Evolutionary conservation across 2,113 vertebrate genomes (phyloP).

Genomic region (Poeciliopsis prolifica): DNA sequence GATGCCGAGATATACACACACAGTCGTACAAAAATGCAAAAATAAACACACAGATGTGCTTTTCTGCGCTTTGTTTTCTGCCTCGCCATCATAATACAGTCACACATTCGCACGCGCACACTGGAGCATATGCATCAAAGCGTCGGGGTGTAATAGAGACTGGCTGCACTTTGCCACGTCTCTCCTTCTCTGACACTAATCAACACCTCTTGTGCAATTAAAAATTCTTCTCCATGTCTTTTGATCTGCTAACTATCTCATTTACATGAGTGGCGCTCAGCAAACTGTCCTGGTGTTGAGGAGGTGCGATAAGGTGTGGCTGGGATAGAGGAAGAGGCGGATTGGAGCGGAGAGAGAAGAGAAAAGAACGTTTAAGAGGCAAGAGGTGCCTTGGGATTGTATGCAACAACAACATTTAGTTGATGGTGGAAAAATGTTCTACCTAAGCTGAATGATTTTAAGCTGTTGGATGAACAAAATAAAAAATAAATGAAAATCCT

Average conservation of each 20-base stretch:
- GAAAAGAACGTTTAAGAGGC: background rate
- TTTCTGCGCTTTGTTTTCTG: conserved; percentile 8
- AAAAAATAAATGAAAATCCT: background rate
- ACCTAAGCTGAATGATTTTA: background rate
- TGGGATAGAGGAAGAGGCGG: background rate
- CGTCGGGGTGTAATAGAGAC: conserved; percentile 45
- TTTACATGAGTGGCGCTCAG: conserved; percentile 70
- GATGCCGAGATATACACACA: conserved; percentile 33
- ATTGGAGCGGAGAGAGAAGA: background rate
- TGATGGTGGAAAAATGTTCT: conserved; percentile 17
- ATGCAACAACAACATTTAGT: background rate
- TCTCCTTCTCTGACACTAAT: conserved; percentile 69
- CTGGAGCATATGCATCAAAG: conserved; percentile 46
- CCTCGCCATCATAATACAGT: conserved; percentile 1
- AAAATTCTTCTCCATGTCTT: conserved; percentile 69
- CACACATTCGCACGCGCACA: background rate
- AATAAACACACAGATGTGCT: background rate
- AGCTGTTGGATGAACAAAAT: background rate
- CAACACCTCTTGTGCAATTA: conserved; percentile 76
- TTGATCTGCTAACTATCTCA: conserved; percentile 75
- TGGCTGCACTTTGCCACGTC: conserved; percentile 51
- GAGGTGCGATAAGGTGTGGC: conserved; percentile 45
- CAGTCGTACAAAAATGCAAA: conserved; percentile 17
- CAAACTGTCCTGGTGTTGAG: conserved; percentile 28
- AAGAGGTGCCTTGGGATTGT: background rate